Conservation (phyloP, 2,797 vertebrate species). For the Sternarchorhynchus goeldii region DNA sequence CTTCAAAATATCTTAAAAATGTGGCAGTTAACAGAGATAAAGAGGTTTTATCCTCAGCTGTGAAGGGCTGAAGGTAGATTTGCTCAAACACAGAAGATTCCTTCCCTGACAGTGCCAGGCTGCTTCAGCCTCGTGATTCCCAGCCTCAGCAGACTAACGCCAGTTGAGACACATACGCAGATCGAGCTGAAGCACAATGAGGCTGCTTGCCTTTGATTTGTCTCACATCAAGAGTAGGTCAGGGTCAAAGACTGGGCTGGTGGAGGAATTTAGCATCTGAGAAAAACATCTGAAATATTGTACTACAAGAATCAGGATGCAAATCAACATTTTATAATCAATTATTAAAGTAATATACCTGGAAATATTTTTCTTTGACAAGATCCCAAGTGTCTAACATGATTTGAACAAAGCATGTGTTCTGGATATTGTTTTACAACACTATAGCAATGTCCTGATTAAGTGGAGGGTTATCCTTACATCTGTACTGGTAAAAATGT, state of each 20-base stretch:
- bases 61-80: background rate
- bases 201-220: slow-evolving; percentile 2
- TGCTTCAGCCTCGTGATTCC: slow-evolving; percentile 44
- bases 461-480: too few relatives aligned
- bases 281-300: background rate
- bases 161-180: slow-evolving; percentile 42
- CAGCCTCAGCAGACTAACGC: slow-evolving; percentile 45
- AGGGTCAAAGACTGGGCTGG: background rate
- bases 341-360: too few relatives aligned
- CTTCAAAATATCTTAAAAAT: background rate
- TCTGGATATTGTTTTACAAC: too few relatives aligned
- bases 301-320: background rate
- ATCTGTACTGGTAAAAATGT: too few relatives aligned
- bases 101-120: slow-evolving; percentile 13
- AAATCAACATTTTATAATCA: background rate
- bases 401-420: too few relatives aligned
- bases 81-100: slow-evolving; percentile 16
- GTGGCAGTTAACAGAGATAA: background rate
- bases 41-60: slow-evolving; percentile 16
- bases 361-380: too few relatives aligned
- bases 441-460: too few relatives aligned
- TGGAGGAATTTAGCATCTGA: too few relatives aligned
- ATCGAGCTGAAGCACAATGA: slow-evolving; percentile 32
- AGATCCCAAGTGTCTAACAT: too few relatives aligned
- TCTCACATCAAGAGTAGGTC: background rate